Conservation (phyloP, 1,140 invertebrate species). For the Trichonephila clavata region DNA sequence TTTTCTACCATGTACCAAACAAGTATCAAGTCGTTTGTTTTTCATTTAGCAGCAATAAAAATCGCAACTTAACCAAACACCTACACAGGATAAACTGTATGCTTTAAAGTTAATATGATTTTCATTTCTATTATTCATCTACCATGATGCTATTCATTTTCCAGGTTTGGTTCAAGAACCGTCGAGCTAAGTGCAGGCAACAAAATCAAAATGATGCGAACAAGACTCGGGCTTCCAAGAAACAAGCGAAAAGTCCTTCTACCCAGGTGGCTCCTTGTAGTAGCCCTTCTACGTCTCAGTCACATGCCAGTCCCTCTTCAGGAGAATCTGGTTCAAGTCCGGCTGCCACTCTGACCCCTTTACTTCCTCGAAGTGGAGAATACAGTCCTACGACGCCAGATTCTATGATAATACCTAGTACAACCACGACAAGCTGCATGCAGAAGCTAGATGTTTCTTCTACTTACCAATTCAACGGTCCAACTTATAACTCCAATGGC, state of each 20-base stretch:
- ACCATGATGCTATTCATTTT: no score
- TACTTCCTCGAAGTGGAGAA: conserved; percentile 20
- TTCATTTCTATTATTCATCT: no score
- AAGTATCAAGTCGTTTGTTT: no score
- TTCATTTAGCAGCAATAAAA: no score
- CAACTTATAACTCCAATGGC: conserved; percentile 46
- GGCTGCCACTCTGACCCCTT: neutral
- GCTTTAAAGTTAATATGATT: no score
- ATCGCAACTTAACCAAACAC: no score
- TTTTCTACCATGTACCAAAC: no score
- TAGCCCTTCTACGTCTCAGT: conserved; percentile 64
- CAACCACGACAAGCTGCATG: conserved; percentile 42
- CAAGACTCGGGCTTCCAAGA: conserved; percentile 77
- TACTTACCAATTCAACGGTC: conserved; percentile 63
- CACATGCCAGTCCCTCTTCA: conserved; percentile 67
- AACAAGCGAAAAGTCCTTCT: conserved; percentile 78
- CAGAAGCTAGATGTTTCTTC: conserved; percentile 29
- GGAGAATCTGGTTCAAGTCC: conserved; percentile 68
- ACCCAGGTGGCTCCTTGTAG: conserved; percentile 22
- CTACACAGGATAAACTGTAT: no score
- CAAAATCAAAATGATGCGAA: conserved; percentile 80
- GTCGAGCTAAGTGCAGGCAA: conserved; percentile 94
- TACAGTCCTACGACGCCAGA: conserved; percentile 54
- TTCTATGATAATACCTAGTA: conserved; percentile 33
- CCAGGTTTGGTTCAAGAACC: conserved; percentile 99